Conservation (phyloP, 2,888 invertebrate species). For the Acanthopleura granulata region DNA sequence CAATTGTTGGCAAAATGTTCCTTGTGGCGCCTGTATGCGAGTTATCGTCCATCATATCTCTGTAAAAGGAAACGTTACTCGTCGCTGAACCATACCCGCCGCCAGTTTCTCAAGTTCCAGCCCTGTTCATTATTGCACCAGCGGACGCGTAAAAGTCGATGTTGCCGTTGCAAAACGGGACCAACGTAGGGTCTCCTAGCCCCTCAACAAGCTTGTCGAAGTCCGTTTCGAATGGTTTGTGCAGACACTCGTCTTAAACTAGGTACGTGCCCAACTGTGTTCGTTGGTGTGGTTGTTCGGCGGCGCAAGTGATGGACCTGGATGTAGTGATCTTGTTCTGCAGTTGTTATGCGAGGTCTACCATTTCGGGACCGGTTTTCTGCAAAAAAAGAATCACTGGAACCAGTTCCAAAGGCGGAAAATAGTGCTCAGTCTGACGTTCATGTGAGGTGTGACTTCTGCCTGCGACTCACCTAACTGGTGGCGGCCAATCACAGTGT, state of each 20-base stretch:
- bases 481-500: not conserved
- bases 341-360: conserved; percentile 18
- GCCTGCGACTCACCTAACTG: not conserved
- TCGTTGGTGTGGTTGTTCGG: conserved; percentile 9
- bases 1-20: conserved; percentile 25
- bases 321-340: conserved; percentile 22
- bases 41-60: conserved; percentile 22
- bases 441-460: not conserved
- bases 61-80: not conserved
- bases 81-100: not conserved
- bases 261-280: conserved; percentile 12
- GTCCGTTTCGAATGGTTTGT: not conserved
- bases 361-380: conserved; percentile 16
- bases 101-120: not conserved
- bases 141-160: not conserved
- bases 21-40: conserved; percentile 22
- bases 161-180: not conserved
- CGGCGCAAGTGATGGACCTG: conserved; percentile 16
- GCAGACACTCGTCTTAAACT: not conserved
- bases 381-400: conserved; percentile 3
- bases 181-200: not conserved
- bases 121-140: not conserved
- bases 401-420: conserved; percentile 14
- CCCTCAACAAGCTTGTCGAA: not conserved
- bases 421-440: conserved; percentile 9